Base-by-base conservation (phyloP, 1,140 invertebrate species). In the Muscidifurax raptorellus region DNA sequence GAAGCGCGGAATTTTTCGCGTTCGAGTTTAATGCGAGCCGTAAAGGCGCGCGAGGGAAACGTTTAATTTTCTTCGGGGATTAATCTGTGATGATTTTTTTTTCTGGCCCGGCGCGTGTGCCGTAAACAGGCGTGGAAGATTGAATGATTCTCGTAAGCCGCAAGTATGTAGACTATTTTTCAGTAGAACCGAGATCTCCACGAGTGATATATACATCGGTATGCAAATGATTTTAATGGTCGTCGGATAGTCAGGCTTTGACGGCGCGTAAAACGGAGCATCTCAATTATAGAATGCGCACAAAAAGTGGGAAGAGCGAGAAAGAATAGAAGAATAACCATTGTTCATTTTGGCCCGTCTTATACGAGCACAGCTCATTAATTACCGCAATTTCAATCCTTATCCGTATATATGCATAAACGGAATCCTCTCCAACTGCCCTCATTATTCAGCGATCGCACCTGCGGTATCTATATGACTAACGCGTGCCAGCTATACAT, bases 41-140 rank as follows among this genome's bases (percentile, higher is more conserved):
- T 69, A 69, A 69, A 69, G 27, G 66, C 66, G 27, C 74, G 74
- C 71, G 40, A n/a, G 74, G 28, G 36, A 69, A n/a, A 47, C 40
- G 27, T 47, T 30, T 69, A 28, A 69, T 69, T 69, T n/a, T 69
- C 66, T 4, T 28, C 13, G 27, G 27, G 18, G 28, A 69, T 69
- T 69, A 69, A 69, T 69, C 30, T 69, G 66, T 18, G 27, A 10
- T 1, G 3, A 28, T 28, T 30, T 69, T 69, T 30, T 28, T 27
- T 5, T n/a, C n/a, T n/a, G n/a, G n/a, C n/a, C 27, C 66, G 2
- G 7, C 2, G 27, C 25, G 28, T n/a, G n/a, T n/a, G n/a, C n/a
- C n/a, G 9, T 28, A 30, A n/a, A 22, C 4, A 6, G 27, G n/a
- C 28, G 28, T 69, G 22, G 22, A 69, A 27, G 66, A n/a, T 30